Conservation (phyloP, 2,797 vertebrate genomes). For the Peromyscus eremicus region DNA sequence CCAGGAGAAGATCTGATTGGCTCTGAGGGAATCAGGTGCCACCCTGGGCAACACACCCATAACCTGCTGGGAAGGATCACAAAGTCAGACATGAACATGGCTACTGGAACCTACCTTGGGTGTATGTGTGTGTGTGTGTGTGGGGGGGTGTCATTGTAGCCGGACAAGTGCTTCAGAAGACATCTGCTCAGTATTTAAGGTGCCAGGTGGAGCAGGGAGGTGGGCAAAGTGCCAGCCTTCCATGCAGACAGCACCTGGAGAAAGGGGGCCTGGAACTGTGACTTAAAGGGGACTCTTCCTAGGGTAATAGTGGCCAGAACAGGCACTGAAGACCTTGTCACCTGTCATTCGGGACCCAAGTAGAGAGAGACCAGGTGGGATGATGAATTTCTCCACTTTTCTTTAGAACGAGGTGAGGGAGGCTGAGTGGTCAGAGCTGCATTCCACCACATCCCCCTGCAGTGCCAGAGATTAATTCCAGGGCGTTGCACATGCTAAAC, state of each 20-base stretch:
- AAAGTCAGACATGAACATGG: constrained; percentile 22
- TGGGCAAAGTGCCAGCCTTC: neutral
- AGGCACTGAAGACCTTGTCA: constrained; percentile 2
- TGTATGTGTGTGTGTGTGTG: neutral
- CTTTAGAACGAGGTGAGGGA: neutral
- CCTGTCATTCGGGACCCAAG: constrained; percentile 8
- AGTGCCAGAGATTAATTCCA: neutral
- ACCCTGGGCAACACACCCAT: neutral
- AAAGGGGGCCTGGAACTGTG: neutral
- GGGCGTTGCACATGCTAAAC: neutral
- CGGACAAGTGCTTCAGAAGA: constrained; percentile 14
- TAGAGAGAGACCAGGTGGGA: neutral
- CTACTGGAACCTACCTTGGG: neutral
- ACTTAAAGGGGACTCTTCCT: constrained; percentile 5
- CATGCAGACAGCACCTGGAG: constrained; percentile 20
- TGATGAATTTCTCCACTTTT: constrained; percentile 19
- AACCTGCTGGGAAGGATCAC: constrained; percentile 21
- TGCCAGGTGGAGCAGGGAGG: neutral
- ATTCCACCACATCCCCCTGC: neutral
- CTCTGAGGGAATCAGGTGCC: constrained; percentile 50
- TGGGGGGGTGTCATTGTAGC: neutral
- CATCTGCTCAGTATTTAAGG: neutral
- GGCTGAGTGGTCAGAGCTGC: neutral
- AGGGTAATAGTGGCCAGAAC: neutral
- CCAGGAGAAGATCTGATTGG: constrained; percentile 64